Percentiles rank a stretch among this genome's conserved stretches.
These are phyloP conservation scores for Stenolophus ochropezus DNA, from an alignment of 2,888 invertebrate genomes.

Conservation along the genomic window DNA sequence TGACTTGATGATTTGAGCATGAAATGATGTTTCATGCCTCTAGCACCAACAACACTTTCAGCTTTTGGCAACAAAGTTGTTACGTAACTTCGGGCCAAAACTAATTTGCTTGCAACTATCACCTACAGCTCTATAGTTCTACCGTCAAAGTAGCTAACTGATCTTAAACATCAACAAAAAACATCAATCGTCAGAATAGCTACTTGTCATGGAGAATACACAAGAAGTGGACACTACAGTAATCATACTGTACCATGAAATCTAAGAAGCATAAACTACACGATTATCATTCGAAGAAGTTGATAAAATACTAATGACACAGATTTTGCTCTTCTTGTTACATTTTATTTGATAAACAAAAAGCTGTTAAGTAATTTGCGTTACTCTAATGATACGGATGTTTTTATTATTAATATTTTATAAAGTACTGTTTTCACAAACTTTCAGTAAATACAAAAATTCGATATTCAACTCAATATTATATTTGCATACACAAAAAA, in stretches of 20 bases:
- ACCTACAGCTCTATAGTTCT: conserved; percentile 33
- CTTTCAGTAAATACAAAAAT: too few relatives aligned
- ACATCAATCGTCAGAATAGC: conserved; percentile 43
- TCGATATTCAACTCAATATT: too few relatives aligned
- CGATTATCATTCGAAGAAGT: neutral
- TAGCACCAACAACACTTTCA: conserved; percentile 1
- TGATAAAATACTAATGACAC: neutral
- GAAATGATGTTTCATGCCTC: conserved; percentile 43
- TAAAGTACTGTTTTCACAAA: neutral
- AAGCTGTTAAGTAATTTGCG: neutral
- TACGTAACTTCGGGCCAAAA: conserved; percentile 38
- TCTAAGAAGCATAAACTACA: neutral
- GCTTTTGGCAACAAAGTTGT: conserved; percentile 21
- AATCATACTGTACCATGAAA: conserved; percentile 4
- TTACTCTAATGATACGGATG: conserved; percentile 6
- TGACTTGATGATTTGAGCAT: neutral
- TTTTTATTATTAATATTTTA: neutral
- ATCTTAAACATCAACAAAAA: conserved; percentile 53
- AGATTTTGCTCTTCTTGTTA: neutral
- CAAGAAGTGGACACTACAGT: neutral
- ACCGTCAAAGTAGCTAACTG: conserved; percentile 52
- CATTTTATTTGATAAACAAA: neutral
- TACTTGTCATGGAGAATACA: conserved; percentile 32
- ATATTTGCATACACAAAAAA: too few relatives aligned
- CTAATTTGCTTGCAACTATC: conserved; percentile 5